A percentile compares a stretch with the other conserved stretches of the same genome.
Evolutionary conservation across 2,113 vertebrate genomes (phyloP).

Genomic region (Chamaea fasciata): DNA sequence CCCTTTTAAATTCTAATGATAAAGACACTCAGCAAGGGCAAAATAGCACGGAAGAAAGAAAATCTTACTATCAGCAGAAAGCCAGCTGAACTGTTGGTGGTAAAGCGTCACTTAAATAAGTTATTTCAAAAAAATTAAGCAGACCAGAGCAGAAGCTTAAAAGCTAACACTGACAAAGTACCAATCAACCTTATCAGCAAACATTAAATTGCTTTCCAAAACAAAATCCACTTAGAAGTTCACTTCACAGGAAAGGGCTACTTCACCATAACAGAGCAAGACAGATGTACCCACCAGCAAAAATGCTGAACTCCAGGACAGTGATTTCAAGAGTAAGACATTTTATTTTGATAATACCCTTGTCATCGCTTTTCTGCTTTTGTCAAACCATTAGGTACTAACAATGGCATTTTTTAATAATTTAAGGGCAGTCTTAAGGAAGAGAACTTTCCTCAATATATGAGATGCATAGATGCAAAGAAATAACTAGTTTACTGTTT

Average conservation of each 20-base stretch:
- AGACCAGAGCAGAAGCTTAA: conserved; percentile 55
- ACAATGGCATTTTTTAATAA: not conserved
- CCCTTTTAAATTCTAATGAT: not conserved
- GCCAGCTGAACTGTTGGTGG: not conserved
- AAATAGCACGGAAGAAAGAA: not conserved
- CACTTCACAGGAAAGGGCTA: not conserved
- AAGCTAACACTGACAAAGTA: conserved; percentile 25
- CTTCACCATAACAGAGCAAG: not conserved
- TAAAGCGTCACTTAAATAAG: conserved; percentile 46
- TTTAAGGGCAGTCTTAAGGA: not conserved
- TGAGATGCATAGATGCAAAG: not conserved
- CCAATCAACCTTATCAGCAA: conserved; percentile 49
- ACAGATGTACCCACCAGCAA: not conserved
- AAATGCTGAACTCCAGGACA: not conserved
- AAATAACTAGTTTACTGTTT: not conserved
- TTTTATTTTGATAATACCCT: not conserved
- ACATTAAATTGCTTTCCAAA: conserved; percentile 50
- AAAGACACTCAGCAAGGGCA: not conserved
- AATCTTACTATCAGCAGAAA: conserved; percentile 27
- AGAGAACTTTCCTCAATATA: not conserved
- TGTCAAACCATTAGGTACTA: not conserved
- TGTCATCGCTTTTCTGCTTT: not conserved
- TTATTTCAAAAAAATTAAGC: conserved; percentile 53
- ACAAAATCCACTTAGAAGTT: conserved; percentile 36
- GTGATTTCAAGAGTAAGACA: not conserved